Evolutionary conservation across 2,888 invertebrate genomes (phyloP).

Genomic region (Seira ritae): DNA sequence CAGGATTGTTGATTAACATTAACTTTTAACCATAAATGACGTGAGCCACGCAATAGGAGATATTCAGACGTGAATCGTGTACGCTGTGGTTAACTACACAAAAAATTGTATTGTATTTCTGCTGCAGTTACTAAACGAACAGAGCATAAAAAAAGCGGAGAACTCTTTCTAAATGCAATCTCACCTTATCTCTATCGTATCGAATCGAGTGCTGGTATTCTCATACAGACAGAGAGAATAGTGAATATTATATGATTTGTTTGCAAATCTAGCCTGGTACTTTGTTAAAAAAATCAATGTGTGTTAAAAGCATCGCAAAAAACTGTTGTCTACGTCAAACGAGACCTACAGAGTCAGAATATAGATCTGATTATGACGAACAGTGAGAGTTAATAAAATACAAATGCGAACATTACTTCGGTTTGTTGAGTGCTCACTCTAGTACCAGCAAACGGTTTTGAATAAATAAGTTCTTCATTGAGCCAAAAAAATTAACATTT

Average conservation of each 20-base stretch:
- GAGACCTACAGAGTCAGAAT: slow-evolving; percentile 40
- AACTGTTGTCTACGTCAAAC: slow-evolving; percentile 47
- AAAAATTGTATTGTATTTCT: neutral
- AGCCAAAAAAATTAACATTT: slow-evolving; percentile 14
- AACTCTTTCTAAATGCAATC: slow-evolving; percentile 17
- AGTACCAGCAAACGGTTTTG: slow-evolving; percentile 15
- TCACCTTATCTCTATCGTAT: neutral
- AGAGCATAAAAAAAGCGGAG: slow-evolving; percentile 39
- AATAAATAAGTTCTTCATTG: slow-evolving; percentile 5
- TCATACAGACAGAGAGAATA: neutral
- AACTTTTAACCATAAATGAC: slow-evolving; percentile 52
- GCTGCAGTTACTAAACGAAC: slow-evolving; percentile 21
- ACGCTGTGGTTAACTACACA: slow-evolving; percentile 10
- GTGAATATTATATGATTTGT: neutral
- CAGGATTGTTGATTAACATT: slow-evolving; percentile 35
- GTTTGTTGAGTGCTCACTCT: neutral
- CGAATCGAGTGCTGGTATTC: neutral
- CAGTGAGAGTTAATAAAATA: slow-evolving; percentile 48
- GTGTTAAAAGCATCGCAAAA: slow-evolving; percentile 17
- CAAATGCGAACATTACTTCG: slow-evolving; percentile 5
- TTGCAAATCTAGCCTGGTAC: slow-evolving; percentile 13
- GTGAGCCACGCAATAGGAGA: slow-evolving; percentile 28
- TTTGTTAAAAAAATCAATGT: slow-evolving; percentile 41
- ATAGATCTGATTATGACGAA: slow-evolving; percentile 39
- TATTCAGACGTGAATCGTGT: slow-evolving; percentile 13